Conservation (phyloP, 2,113 vertebrate species). For the Triplophysa dalaica region DNA sequence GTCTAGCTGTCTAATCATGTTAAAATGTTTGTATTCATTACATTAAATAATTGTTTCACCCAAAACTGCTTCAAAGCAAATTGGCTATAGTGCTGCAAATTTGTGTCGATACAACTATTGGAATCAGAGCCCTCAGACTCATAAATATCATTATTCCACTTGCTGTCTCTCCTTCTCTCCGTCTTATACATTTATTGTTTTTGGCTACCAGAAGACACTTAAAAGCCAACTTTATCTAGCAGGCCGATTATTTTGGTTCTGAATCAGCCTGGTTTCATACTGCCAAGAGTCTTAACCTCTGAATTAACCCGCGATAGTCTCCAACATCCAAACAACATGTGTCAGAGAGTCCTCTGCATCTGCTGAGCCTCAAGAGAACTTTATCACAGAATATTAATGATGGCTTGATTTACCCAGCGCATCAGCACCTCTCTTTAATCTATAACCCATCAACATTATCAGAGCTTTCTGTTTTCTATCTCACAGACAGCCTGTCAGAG, state of each 20-base stretch:
- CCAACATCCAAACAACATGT: conserved; percentile 8
- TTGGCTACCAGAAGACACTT: conserved; percentile 30
- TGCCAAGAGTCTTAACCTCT: conserved; percentile 50
- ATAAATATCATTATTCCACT: conserved; percentile 18
- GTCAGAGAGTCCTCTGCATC: conserved; percentile 25
- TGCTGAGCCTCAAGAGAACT: conserved; percentile 47
- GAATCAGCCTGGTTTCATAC: conserved; percentile 25
- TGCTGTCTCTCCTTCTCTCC: not conserved
- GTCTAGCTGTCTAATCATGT: no score
- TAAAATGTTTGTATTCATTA: no score
- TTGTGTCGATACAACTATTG: conserved; percentile 7
- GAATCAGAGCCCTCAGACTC: conserved; percentile 6
- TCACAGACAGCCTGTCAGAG: conserved; percentile 11
- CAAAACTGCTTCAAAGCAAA: no score
- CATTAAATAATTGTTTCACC: no score
- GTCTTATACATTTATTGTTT: conserved; percentile 32
- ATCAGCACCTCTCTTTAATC: conserved; percentile 43
- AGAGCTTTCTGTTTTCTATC: conserved; percentile 48
- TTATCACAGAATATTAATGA: conserved; percentile 58
- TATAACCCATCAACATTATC: conserved; percentile 40
- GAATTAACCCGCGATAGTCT: conserved; percentile 30
- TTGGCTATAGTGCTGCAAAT: not conserved
- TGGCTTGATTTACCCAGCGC: conserved; percentile 40
- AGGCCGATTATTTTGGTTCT: conserved; percentile 27
- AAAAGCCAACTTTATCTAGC: conserved; percentile 26